These are phyloP conservation scores for Pelosia muscerda DNA, from an alignment of 2,888 invertebrate species.

Conservation along the genomic window DNA sequence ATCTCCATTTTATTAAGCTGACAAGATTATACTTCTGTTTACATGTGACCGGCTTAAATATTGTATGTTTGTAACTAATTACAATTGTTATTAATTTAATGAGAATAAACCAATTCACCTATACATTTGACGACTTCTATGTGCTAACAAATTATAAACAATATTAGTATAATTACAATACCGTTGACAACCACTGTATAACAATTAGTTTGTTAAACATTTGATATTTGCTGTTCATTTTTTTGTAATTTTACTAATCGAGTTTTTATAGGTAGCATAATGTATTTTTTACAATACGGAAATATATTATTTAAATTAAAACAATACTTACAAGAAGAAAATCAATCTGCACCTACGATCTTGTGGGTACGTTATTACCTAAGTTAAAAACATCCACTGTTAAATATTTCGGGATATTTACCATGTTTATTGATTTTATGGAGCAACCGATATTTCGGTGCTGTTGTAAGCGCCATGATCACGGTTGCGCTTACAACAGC, in stretches of 20 bases:
- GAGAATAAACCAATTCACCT: conserved; percentile 39
- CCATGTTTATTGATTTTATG: too few species aligned
- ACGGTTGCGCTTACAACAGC: too few species aligned
- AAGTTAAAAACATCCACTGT: too few species aligned
- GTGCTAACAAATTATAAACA: background rate
- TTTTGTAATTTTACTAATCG: too few species aligned
- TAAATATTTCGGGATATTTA: too few species aligned
- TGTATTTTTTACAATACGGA: background rate
- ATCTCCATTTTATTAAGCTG: background rate
- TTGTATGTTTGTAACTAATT: conserved; percentile 8
- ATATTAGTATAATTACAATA: background rate
- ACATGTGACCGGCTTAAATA: conserved; percentile 18
- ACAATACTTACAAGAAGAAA: background rate
- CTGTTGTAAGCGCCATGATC: too few species aligned
- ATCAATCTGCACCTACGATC: background rate
- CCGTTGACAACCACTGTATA: too few species aligned
- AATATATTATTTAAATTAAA: background rate
- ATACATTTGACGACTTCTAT: conserved; percentile 8
- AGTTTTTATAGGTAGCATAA: background rate
- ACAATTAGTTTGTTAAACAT: too few species aligned
- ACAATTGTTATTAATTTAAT: conserved; percentile 15
- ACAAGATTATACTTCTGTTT: background rate
- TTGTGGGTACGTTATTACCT: too few species aligned
- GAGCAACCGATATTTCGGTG: too few species aligned
- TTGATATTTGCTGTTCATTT: too few species aligned